These are phyloP conservation scores for Bombus balteatus DNA, from an alignment of 1,140 invertebrate genomes.

Conservation along the genomic window DNA sequence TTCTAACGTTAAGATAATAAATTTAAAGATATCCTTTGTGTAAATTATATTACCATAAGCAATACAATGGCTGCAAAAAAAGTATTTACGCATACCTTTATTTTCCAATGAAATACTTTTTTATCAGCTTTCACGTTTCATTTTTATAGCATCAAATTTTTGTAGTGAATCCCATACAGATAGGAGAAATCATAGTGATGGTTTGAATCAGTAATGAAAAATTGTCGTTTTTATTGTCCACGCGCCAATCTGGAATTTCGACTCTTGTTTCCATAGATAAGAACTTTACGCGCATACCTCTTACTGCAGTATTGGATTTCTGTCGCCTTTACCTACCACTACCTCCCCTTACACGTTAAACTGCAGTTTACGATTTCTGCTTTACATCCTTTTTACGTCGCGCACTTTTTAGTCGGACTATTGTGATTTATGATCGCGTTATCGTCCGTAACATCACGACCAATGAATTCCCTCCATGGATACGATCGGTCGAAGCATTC, in stretches of 20 bases:
- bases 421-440: slow-evolving; percentile 45
- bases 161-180: too few relatives aligned
- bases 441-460: slow-evolving; percentile 32
- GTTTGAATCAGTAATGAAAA: not conserved
- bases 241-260: slow-evolving; percentile 25
- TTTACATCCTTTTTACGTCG: slow-evolving; percentile 44
- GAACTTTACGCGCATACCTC: slow-evolving; percentile 36
- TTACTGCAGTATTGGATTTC: slow-evolving; percentile 40
- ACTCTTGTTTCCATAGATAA: slow-evolving; percentile 30
- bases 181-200: not conserved
- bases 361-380: slow-evolving; percentile 50
- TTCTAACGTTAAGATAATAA: too few relatives aligned
- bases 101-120: too few relatives aligned
- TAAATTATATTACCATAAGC: too few relatives aligned
- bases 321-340: slow-evolving; percentile 21
- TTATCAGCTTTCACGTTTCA: too few relatives aligned
- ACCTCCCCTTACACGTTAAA: slow-evolving; percentile 29
- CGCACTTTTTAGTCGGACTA: slow-evolving; percentile 27
- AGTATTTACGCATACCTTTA: too few relatives aligned
- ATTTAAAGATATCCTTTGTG: too few relatives aligned
- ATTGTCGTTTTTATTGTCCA: slow-evolving; percentile 20
- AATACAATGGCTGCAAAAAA: too few relatives aligned
- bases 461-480: slow-evolving; percentile 33
- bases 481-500: not conserved
- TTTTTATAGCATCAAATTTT: too few relatives aligned